Percentiles rank a stretch among this genome's conserved stretches.
Evolutionary conservation across 1,140 invertebrate species (phyloP).

Genomic region (Coelopa frigida): DNA sequence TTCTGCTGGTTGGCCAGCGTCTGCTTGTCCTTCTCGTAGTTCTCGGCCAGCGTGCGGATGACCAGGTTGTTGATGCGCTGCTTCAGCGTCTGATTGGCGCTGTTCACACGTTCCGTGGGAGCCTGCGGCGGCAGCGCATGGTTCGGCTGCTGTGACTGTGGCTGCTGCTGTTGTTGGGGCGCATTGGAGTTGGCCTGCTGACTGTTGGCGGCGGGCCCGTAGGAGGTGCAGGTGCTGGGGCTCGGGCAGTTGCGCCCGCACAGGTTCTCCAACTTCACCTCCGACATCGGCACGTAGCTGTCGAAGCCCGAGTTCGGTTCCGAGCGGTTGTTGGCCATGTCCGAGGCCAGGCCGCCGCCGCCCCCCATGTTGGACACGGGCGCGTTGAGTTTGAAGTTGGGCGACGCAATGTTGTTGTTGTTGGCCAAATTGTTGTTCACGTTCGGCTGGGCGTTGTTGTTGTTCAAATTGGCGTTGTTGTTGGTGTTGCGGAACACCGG

Average conservation of each 20-base stretch:
- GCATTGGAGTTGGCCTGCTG: slow-evolving; percentile 3
- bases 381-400: slow-evolving; percentile 42
- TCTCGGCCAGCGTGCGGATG: slow-evolving; percentile 82
- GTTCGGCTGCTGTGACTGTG: slow-evolving; percentile 16
- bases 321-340: slow-evolving; percentile 24
- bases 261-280: slow-evolving; percentile 41
- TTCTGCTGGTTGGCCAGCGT: slow-evolving; percentile 48
- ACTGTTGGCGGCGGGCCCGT: slow-evolving; percentile 22
- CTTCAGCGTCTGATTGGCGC: slow-evolving; percentile 67
- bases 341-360: slow-evolving; percentile 5
- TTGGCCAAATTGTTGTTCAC: slow-evolving; percentile 23
- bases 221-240: slow-evolving; percentile 22
- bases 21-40: slow-evolving; percentile 72
- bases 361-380: slow-evolving; percentile 35
- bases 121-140: slow-evolving; percentile 30
- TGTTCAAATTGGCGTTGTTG: slow-evolving; percentile 9
- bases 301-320: slow-evolving; percentile 43
- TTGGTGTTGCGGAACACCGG: slow-evolving; percentile 26
- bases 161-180: slow-evolving; percentile 7
- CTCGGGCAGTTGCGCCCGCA: slow-evolving; percentile 42
- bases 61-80: slow-evolving; percentile 81
- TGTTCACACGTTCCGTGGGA: slow-evolving; percentile 46
- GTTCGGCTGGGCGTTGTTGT: slow-evolving; percentile 14
- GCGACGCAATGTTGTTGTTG: slow-evolving; percentile 32
- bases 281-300: slow-evolving; percentile 39